Percentiles rank a stretch among this genome's conserved stretches.
Evolutionary conservation across 2,888 invertebrate species (phyloP).

Genomic region (Tubulanus polymorphus): DNA sequence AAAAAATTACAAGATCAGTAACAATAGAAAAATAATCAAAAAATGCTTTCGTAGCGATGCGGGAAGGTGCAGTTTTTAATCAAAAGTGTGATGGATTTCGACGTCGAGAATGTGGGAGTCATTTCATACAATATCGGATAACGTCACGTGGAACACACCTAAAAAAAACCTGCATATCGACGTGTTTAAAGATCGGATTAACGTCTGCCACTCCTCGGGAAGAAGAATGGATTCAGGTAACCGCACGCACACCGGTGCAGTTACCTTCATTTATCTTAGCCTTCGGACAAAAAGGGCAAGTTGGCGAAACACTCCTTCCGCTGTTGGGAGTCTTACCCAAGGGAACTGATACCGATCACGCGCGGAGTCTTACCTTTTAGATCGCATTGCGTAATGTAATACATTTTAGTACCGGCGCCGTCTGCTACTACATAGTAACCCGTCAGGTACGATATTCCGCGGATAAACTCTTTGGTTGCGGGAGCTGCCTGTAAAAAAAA

Average conservation of each 20-base stretch:
- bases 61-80: not conserved
- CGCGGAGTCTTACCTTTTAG: slow-evolving; percentile 70
- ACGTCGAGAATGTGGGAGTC: not conserved
- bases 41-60: not conserved
- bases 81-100: not conserved
- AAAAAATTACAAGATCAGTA: slow-evolving; percentile 8
- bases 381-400: slow-evolving; percentile 85
- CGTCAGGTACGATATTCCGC: slow-evolving; percentile 64
- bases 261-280: too few species aligned
- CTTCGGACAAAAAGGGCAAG: too few species aligned
- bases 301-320: too few species aligned
- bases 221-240: too few species aligned
- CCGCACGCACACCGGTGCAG: too few species aligned
- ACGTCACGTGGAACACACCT: not conserved
- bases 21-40: slow-evolving; percentile 2
- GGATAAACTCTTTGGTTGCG: slow-evolving; percentile 74
- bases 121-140: not conserved
- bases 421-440: slow-evolving; percentile 58
- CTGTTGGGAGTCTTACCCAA: too few species aligned
- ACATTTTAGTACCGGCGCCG: slow-evolving; percentile 64
- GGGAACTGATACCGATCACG: not conserved
- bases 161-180: not conserved
- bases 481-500: slow-evolving; percentile 61
- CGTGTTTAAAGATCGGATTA: not conserved
- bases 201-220: not conserved